Conservation (phyloP, 2,797 vertebrate genomes). For the Manis crassicaudata region DNA sequence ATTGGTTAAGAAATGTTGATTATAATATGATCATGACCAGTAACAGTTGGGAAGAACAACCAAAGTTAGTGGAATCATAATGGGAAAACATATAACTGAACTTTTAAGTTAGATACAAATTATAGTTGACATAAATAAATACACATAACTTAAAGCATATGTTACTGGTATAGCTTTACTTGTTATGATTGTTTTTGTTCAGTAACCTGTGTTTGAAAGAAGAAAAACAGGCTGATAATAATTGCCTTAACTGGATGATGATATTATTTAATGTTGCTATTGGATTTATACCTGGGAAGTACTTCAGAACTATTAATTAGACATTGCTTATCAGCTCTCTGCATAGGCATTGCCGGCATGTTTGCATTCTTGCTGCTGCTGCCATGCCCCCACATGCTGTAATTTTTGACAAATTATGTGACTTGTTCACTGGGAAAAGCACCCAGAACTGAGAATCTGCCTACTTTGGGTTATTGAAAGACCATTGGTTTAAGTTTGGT, state of each 20-base stretch:
- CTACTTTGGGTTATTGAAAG: background rate
- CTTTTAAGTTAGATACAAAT: background rate
- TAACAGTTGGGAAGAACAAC: background rate
- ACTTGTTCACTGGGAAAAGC: background rate
- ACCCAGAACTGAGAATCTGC: background rate
- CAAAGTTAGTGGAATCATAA: background rate
- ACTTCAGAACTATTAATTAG: background rate
- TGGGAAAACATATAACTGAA: background rate
- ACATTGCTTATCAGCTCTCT: background rate
- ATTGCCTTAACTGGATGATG: constrained; percentile 11
- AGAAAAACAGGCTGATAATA: constrained; percentile 30
- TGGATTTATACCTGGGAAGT: background rate
- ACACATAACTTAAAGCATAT: background rate
- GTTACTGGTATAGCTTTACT: background rate
- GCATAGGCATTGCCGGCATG: background rate
- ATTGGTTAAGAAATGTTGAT: constrained; percentile 16
- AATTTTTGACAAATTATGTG: background rate
- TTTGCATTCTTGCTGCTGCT: background rate
- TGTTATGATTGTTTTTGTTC: background rate
- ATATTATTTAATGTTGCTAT: background rate
- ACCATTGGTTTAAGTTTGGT: background rate
- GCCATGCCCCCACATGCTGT: background rate
- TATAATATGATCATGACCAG: background rate
- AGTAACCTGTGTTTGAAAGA: constrained; percentile 3
- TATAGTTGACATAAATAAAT: background rate